Base-by-base conservation (phyloP, 2,113 vertebrate genomes). In the Anguilla japonica region DNA sequence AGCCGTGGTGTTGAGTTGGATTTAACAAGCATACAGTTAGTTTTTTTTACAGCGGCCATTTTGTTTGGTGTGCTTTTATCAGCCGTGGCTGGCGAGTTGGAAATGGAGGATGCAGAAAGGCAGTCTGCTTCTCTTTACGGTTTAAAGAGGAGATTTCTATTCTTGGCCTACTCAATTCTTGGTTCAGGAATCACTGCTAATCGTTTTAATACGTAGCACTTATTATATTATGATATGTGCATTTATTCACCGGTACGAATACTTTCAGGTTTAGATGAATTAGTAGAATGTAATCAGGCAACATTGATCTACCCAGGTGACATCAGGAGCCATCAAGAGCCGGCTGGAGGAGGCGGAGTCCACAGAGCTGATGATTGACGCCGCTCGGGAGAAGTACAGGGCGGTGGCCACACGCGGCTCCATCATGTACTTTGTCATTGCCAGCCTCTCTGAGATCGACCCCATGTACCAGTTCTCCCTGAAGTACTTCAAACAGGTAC, bases 401-500 rank as follows among this genome's bases (percentile, higher is more conserved):
- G 91, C 95, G 0, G 94, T 97, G 22, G 93, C 96, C 75, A 93
- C 95, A 7, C 95, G 92, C 34, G 96, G 95, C 63, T 96, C 96
- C 1, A 91, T 96, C 53, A 93, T 96, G 87, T 96, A 96, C 89
- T 98, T 97, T 78, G 94, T 96, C 60, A 95, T 96, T 1, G 94
- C 95, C 81, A 95, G 95, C 88, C 95, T 97, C 26, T 96, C 96
- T 0, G 96, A 98, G 89, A 96, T 96, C 34, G 96, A 97, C 89
- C 94, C 94, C 0, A 96, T 96, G 94, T 96, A 97, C 90, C 96
- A 96, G 79, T 97, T 97, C 89, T 97, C 96, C 22, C 91, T 98
- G 40, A 98, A 98, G 87, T 98, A 96, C 90, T 98, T 98, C 92
- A 98, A 97, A 89, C 94, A 97, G 90, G 93, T 97, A 85, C 85